Evolutionary conservation across 2,797 vertebrate species (phyloP).

Genomic region (Pangasius macronema): DNA sequence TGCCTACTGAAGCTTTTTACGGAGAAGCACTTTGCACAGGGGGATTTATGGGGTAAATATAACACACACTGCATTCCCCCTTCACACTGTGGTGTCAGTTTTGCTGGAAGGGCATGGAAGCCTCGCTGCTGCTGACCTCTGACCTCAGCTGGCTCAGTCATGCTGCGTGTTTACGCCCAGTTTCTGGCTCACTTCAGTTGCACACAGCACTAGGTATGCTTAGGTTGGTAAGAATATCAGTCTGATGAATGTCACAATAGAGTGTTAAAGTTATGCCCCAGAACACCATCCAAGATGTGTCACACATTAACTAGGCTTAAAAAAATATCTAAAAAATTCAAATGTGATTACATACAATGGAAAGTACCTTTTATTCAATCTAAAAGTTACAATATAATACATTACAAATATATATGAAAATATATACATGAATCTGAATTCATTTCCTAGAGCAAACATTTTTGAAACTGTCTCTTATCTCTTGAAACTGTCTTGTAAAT

Average conservation of each 20-base stretch:
- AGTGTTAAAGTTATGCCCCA: not conserved
- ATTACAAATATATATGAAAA: not conserved
- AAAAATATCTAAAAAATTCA: not conserved
- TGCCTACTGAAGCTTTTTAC: constrained; percentile 10
- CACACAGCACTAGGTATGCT: not conserved
- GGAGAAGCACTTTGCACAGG: not conserved
- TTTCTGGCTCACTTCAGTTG: not conserved
- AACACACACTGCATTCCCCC: not conserved
- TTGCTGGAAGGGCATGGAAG: constrained; percentile 9
- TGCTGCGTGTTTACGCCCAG: not conserved
- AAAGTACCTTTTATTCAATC: not conserved
- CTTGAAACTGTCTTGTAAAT: constrained; percentile 7
- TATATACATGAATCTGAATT: not conserved
- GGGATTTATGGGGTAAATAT: constrained; percentile 44
- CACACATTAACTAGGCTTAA: not conserved
- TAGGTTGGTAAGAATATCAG: not conserved
- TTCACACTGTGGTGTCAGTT: not conserved
- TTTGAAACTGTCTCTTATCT: not conserved
- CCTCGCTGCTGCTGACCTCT: constrained; percentile 7
- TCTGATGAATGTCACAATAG: not conserved
- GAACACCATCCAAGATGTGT: not conserved
- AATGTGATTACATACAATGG: not conserved
- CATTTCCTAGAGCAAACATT: not conserved
- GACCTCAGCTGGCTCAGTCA: constrained; percentile 3
- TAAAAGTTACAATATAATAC: not conserved